A percentile compares a stretch with the other conserved stretches of the same genome.
Evolutionary conservation across 1,140 invertebrate genomes (phyloP).

Genomic region (Megalopta genalis): DNA sequence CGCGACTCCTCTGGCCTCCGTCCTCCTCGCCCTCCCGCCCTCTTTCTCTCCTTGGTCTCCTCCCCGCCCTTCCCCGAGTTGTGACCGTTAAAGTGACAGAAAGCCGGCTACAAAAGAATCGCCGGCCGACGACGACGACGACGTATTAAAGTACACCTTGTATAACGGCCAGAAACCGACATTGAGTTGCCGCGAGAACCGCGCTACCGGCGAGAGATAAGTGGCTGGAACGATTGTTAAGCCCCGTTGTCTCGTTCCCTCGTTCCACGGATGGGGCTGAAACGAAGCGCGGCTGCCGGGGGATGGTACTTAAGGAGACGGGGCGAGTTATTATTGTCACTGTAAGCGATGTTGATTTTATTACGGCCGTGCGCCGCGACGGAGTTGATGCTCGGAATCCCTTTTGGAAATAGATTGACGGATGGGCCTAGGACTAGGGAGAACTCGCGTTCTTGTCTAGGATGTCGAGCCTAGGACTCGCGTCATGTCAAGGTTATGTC

Average conservation of each 20-base stretch:
- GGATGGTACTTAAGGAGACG: background rate
- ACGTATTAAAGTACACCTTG: conserved; percentile 50
- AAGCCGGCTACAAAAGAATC: conserved; percentile 61
- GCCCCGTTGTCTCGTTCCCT: conserved; percentile 15
- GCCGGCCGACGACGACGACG: background rate
- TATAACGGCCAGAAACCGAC: conserved; percentile 34
- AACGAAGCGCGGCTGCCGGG: background rate
- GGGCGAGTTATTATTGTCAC: background rate
- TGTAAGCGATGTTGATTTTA: conserved; percentile 8
- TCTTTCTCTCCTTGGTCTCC: background rate
- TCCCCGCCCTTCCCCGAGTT: background rate
- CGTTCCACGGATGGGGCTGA: background rate
- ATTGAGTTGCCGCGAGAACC: conserved; percentile 30
- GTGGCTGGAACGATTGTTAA: conserved; percentile 24
- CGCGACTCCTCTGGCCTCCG: conserved; percentile 6
- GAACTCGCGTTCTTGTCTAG: too few relatives aligned
- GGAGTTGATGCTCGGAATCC: background rate
- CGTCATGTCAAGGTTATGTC: too few relatives aligned
- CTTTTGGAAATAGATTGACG: background rate
- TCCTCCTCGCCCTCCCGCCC: background rate
- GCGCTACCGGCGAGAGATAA: conserved; percentile 40
- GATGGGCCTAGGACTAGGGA: background rate
- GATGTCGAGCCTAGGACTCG: too few relatives aligned
- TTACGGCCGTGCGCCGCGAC: background rate
- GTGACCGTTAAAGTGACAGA: conserved; percentile 54